Evolutionary conservation across 2,113 vertebrate species (phyloP), one percentile per base, ranked within the genome.

Genomic region (Cricetomys ansorgei): DNA sequence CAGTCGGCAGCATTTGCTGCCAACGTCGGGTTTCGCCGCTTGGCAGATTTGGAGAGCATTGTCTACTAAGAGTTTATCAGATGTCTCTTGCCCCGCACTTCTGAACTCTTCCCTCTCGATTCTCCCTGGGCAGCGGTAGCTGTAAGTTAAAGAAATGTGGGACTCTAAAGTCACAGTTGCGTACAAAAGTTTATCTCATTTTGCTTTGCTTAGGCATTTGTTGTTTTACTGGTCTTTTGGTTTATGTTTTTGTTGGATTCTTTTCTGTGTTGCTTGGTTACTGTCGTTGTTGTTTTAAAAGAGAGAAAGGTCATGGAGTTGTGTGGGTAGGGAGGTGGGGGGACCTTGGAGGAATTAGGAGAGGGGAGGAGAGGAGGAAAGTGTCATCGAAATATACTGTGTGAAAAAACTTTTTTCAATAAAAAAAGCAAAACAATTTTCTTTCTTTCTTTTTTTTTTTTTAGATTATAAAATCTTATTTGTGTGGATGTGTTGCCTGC

Each of bases 1-100:
- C 25, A 0, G 1, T 21, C 37, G 45, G 0, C 0, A 50, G 80
- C 53, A 6, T 43, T 0, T 45, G 48, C 8, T 53, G 72, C 37
- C 48, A 27, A 53, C 19, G 0, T 37, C 34, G n/a, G 5, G 29
- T 21, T 16, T 12, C 31, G 45, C 72, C 29, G 31, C 31, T 45
- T 37, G 43, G 67, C 21, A 65, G 21, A 10, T n/a, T 1, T 13
- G 43, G 17, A 45, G 11, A 5, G 16, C 40, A 50, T 16, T 29
- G 10, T 17, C 4, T 15, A 7, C 3, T 64, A 48, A 16, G 2
- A 45, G 75, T 64, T 57, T 7, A 43, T 7, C 21, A 48, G 43
- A 23, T 72, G 53, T 76, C 59, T 85, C 57, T 62, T 13, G 25
- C 19, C 59, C 53, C 69, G 55, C 2, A 55, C 50, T 76, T 53